phyloP scores from a whole-genome alignment of 2,888 invertebrate genomes.

The Heteromurus nitidus region DNA sequence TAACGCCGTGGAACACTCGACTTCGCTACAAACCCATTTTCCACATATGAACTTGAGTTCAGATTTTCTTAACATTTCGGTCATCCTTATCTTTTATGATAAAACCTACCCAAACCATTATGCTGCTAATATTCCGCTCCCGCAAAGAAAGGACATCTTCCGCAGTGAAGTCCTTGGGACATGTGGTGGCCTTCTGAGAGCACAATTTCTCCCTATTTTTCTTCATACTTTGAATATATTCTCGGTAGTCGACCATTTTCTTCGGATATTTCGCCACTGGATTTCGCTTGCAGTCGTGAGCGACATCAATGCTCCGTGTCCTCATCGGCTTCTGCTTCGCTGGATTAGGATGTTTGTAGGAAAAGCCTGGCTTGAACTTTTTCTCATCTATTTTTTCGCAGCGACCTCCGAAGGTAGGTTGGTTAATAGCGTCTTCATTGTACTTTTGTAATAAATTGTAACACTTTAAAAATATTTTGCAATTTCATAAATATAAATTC shows the following conservation, averaged over 20 bases:
- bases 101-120: neutral
- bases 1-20: conserved; percentile 7
- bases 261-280: neutral
- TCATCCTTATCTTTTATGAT: no score
- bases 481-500: neutral
- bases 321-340: neutral
- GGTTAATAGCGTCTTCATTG: neutral
- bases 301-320: neutral
- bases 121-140: neutral
- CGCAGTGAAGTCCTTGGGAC: neutral
- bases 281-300: neutral
- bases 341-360: neutral
- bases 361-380: conserved; percentile 12
- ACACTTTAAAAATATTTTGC: neutral
- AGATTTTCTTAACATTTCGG: no score
- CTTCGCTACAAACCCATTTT: neutral
- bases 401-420: conserved; percentile 16
- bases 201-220: neutral
- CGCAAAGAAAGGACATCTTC: neutral
- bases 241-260: neutral
- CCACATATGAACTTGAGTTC: no score
- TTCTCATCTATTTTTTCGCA: conserved; percentile 13
- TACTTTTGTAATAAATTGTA: neutral
- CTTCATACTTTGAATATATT: neutral
- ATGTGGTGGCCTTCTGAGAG: neutral